phyloP scores from a whole-genome alignment of 2,113 vertebrate species.

The Pluvialis apricaria region DNA sequence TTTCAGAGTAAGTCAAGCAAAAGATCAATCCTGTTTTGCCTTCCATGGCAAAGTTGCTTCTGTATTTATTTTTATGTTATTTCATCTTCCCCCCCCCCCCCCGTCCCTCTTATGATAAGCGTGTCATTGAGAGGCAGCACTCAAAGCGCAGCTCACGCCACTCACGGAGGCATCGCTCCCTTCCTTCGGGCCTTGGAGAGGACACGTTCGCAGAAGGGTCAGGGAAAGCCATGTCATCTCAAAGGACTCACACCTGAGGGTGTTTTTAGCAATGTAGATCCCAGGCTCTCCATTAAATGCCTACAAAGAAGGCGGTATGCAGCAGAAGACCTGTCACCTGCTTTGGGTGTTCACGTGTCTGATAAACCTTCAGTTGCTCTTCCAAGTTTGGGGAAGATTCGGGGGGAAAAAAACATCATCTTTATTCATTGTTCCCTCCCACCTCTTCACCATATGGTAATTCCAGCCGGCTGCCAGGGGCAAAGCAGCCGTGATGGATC shows the following conservation, averaged over 20 bases:
- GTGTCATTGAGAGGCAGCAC: background rate
- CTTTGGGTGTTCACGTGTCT: background rate
- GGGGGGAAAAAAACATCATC: accelerated
- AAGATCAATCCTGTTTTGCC: slow-evolving; percentile 62
- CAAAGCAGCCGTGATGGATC: background rate
- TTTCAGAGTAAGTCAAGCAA: slow-evolving; percentile 59
- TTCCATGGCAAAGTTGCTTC: background rate
- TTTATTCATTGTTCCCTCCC: background rate
- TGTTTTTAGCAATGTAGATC: background rate
- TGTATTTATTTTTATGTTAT: background rate
- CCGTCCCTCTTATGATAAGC: background rate
- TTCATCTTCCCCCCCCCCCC: background rate
- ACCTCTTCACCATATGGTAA: background rate
- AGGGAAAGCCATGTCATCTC: accelerated
- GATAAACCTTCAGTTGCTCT: background rate
- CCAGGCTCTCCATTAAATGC: background rate
- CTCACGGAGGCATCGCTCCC: background rate
- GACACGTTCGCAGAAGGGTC: accelerated
- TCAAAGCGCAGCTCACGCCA: background rate
- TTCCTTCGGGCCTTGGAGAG: background rate
- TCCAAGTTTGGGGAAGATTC: background rate
- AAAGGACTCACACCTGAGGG: background rate
- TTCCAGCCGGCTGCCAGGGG: background rate
- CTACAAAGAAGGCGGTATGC: background rate
- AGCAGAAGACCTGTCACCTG: background rate